phyloP scores from a whole-genome alignment of 30 jellyfish, hydroid and myxozoan species.

The Pelagia noctiluca region DNA sequence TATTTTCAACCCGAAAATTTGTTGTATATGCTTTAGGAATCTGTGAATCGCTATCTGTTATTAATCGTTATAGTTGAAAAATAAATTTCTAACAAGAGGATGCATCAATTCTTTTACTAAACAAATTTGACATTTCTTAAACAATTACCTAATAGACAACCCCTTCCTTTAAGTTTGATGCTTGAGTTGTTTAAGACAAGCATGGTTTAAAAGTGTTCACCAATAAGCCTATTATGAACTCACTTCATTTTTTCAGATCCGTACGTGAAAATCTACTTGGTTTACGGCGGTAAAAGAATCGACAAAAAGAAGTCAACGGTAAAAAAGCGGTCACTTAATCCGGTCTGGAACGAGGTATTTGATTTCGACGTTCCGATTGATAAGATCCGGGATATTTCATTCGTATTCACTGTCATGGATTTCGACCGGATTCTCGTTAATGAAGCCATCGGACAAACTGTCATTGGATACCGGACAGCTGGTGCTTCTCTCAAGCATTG shows the following conservation, averaged over 20 bases:
- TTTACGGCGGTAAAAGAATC: constrained; percentile 85
- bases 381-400: constrained; percentile 85
- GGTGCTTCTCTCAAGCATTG: constrained; percentile 93
- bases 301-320: constrained; percentile 86
- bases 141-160: too few relatives aligned
- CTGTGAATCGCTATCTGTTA: too few relatives aligned
- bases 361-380: constrained; percentile 92
- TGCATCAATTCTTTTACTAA: too few relatives aligned
- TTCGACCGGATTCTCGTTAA: constrained; percentile 82
- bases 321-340: constrained; percentile 72
- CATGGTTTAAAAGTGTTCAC: too few relatives aligned
- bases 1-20: too few relatives aligned
- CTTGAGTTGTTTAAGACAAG: too few relatives aligned
- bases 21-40: too few relatives aligned
- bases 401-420: constrained; percentile 91
- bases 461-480: constrained; percentile 93
- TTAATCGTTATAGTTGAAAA: too few relatives aligned
- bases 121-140: too few relatives aligned
- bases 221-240: neutral
- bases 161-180: too few relatives aligned
- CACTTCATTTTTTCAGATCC: constrained; percentile 68
- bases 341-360: constrained; percentile 92
- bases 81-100: too few relatives aligned
- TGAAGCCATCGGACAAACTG: constrained; percentile 89
- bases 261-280: constrained; percentile 79